These are phyloP conservation scores for Rana temporaria DNA, from an alignment of 2,113 vertebrate genomes.

Conservation along the genomic window DNA sequence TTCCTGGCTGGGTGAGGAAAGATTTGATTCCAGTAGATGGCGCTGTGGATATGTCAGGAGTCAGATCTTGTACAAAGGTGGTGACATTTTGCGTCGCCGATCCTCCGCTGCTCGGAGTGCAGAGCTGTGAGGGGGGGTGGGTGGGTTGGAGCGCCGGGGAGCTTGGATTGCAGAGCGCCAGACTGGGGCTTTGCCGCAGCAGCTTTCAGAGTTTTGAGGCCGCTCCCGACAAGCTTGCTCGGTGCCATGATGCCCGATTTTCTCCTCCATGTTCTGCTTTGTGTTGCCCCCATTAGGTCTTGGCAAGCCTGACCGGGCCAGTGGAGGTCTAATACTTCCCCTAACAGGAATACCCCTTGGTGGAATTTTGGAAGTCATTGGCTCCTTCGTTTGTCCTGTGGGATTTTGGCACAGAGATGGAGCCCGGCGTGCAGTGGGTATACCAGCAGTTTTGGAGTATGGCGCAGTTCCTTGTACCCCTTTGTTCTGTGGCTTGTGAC, in stretches of 20 bases:
- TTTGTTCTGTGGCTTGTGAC: background rate
- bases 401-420: background rate
- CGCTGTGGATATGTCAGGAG: background rate
- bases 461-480: background rate
- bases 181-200: background rate
- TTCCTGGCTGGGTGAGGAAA: background rate
- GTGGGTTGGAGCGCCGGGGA: background rate
- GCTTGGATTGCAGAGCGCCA: background rate
- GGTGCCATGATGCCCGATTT: background rate
- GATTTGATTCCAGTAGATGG: background rate
- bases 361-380: background rate
- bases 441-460: background rate
- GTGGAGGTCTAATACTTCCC: conserved; percentile 5
- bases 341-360: conserved; percentile 15
- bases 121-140: background rate
- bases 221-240: background rate
- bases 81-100: background rate
- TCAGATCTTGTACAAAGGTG: background rate
- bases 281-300: background rate
- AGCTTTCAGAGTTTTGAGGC: background rate
- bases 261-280: background rate
- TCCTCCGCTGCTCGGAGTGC: background rate
- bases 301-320: background rate
- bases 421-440: conserved; percentile 1
- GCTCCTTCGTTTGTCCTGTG: background rate